Evolutionary conservation across 2,888 invertebrate genomes (phyloP).

Genomic region (Lasiommata megera): DNA sequence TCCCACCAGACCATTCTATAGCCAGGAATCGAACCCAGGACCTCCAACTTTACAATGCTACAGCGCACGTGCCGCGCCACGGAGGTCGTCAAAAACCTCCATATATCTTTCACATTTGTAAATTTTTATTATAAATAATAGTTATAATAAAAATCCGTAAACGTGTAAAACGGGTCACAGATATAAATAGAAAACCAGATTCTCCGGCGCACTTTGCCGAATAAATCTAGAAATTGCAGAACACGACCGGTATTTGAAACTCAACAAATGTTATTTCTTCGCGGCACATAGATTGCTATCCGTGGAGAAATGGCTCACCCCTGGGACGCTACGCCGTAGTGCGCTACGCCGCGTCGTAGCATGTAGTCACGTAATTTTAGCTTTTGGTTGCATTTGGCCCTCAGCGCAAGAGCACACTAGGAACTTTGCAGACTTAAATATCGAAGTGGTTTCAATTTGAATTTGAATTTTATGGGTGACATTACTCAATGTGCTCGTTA

Average conservation of each 20-base stretch:
- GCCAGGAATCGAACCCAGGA: no score
- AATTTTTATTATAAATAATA: no score
- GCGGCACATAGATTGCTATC: conserved; percentile 25
- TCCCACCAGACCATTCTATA: no score
- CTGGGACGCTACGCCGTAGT: conserved; percentile 15
- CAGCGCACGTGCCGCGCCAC: no score
- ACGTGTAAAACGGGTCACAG: not conserved
- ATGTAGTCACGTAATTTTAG: conserved; percentile 9
- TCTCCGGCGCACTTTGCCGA: not conserved
- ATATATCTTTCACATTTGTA: no score
- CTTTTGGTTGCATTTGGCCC: conserved; percentile 5
- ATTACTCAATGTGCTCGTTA: no score
- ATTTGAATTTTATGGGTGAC: no score
- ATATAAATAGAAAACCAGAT: not conserved
- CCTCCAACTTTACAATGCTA: no score
- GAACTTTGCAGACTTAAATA: not conserved
- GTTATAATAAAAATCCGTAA: no score
- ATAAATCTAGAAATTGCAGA: conserved; percentile 21
- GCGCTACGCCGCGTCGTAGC: conserved; percentile 23
- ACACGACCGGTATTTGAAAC: conserved; percentile 23
- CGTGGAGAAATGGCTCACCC: conserved; percentile 22
- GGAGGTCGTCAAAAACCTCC: no score
- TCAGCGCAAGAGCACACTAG: not conserved
- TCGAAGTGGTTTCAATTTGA: no score
- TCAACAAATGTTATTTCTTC: conserved; percentile 29